Percentiles rank a stretch among this genome's conserved stretches.
phyloP scores from a whole-genome alignment of 2,113 vertebrate genomes.

The cat (Felis catus) region DNA sequence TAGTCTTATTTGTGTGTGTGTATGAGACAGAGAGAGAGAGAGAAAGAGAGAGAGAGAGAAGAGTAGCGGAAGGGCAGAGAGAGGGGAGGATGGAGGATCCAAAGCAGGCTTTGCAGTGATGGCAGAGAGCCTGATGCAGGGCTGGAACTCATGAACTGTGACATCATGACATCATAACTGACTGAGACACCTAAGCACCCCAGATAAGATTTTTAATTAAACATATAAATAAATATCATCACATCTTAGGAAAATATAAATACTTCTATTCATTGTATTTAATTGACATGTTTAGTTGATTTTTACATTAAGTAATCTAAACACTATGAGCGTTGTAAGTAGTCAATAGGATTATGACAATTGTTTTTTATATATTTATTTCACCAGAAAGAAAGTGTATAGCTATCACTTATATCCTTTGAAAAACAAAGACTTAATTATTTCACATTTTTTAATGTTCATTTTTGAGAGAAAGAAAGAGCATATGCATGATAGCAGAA shows the following conservation, averaged over 20 bases:
- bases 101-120: no score
- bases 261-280: not conserved
- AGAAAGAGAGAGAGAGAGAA: no score
- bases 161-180: no score
- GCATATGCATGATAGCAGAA: no score
- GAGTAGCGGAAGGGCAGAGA: no score
- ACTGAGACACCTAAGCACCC: no score
- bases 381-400: not conserved
- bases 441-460: not conserved
- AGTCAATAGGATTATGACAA: not conserved
- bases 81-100: no score
- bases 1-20: not conserved
- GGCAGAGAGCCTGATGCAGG: no score
- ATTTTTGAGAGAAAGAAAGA: no score
- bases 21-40: no score
- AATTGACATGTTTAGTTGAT: not conserved
- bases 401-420: not conserved
- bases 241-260: not conserved
- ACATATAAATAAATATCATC: not conserved
- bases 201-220: not conserved
- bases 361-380: not conserved
- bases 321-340: not conserved
- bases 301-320: not conserved
- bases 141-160: no score
- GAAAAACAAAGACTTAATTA: not conserved